Evolutionary conservation across 2,888 invertebrate species (phyloP), one percentile per base, ranked within the genome.

Genomic region (Drosophila paramelanica): DNA sequence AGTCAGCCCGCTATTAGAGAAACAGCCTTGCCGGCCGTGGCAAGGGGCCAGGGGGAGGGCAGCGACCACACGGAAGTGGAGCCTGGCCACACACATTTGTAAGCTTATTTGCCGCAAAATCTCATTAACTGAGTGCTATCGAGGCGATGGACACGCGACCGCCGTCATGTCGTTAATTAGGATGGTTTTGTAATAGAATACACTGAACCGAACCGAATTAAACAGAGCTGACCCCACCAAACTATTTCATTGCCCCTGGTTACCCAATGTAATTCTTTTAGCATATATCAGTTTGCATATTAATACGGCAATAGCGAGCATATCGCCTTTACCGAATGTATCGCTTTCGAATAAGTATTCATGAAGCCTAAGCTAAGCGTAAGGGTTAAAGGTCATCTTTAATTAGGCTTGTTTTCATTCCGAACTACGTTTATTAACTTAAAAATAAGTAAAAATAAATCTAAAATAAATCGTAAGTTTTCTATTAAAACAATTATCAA

Each of bases 91-190:
- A 45, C 27, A 52, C 67, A 62, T 64, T 67, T 70, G 73, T 77
- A 83, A 81, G 79, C 77, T 81, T 70, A 82, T 83, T 81, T 83
- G 67, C 66, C 73, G 61, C 70, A 67, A 81, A 84, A 78, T 80
- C 82, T 81, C 84, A 84, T 81, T 84, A 82, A 65, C 74, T 67
- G 65, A 42, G 53, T 62, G 56, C 52, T 17, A 51, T 36, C 53
- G 53, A 58, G 66, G 20, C 53, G 17, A 42, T 31, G 41, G 13
- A 17, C 50, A 25, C 42, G 70, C 67, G 38, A 53, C 62, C 69
- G 62, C 76, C 51, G 51, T 55, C 80, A 68, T 62, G 57, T 67
- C 76, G 76, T 82, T 81, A 82, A 81, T 81, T 70, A 80, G 78
- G 56, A 80, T 55, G 69, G 60, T 64, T 70, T 69, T 76, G 77